Percentiles rank a stretch among this genome's conserved stretches.
These are phyloP conservation scores for Anagrus nilaparvatae DNA, from an alignment of 1,140 invertebrate species.

Conservation along the genomic window DNA sequence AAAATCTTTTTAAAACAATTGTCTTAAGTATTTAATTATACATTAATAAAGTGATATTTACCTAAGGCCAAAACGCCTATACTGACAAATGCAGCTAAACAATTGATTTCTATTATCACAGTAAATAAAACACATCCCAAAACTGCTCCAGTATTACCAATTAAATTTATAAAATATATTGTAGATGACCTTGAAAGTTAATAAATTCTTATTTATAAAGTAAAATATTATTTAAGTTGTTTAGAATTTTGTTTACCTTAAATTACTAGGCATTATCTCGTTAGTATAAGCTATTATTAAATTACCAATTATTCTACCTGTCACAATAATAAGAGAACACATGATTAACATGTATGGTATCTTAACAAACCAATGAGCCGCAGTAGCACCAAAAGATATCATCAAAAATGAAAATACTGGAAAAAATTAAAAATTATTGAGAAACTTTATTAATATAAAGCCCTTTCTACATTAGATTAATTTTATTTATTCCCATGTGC, in stretches of 20 bases:
- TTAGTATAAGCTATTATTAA: slow-evolving; percentile 24
- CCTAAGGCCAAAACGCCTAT: slow-evolving; percentile 30
- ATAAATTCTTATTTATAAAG: background rate
- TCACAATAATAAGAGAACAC: slow-evolving; percentile 29
- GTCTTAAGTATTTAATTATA: background rate
- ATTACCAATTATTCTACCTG: slow-evolving; percentile 29
- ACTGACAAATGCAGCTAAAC: slow-evolving; percentile 26
- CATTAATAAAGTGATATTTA: slow-evolving; percentile 18
- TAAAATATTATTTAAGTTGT: background rate
- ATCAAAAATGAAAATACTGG: slow-evolving; percentile 27
- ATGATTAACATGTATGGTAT: slow-evolving; percentile 33
- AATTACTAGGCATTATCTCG: slow-evolving; percentile 30
- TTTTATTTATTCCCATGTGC: too few relatives aligned
- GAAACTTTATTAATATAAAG: too few relatives aligned
- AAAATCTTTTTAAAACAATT: too few relatives aligned
- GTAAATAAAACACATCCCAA: slow-evolving; percentile 35
- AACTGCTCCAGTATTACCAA: slow-evolving; percentile 32
- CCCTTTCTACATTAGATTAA: too few relatives aligned
- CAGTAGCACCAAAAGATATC: slow-evolving; percentile 30
- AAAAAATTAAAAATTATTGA: slow-evolving; percentile 13
- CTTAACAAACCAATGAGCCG: slow-evolving; percentile 33
- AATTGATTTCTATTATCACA: slow-evolving; percentile 24
- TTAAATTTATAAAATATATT: slow-evolving; percentile 22
- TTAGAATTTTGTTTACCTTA: slow-evolving; percentile 28
- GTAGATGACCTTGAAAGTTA: slow-evolving; percentile 27